A percentile compares a stretch with the other conserved stretches of the same genome.
These are phyloP conservation scores for Chrysina gloriosa DNA, from an alignment of 2,888 invertebrate genomes.

Conservation along the genomic window DNA sequence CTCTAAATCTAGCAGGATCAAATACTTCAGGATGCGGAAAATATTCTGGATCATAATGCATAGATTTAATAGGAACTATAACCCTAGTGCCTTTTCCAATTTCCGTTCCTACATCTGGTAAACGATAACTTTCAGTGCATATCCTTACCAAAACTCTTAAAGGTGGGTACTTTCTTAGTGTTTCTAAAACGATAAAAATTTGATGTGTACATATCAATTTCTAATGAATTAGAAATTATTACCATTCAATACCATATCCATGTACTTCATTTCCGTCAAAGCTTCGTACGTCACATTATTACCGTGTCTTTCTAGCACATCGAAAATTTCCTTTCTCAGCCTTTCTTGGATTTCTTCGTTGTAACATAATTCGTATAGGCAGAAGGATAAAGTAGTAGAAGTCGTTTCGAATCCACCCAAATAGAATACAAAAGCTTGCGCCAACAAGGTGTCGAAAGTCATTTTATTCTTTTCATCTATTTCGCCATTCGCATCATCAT, in stretches of 20 bases:
- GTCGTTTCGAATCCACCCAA: conserved; percentile 65
- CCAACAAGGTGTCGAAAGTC: conserved; percentile 46
- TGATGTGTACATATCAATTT: no score
- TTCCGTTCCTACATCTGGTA: conserved; percentile 36
- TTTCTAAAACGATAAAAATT: conserved; percentile 25
- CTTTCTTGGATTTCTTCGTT: conserved; percentile 62
- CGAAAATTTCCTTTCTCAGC: conserved; percentile 60
- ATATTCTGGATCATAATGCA: conserved; percentile 44
- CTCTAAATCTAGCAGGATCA: conserved; percentile 58
- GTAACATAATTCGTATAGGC: conserved; percentile 60
- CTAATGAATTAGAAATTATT: not conserved
- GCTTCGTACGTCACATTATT: conserved; percentile 62
- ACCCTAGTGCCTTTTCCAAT: conserved; percentile 19
- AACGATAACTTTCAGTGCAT: conserved; percentile 38
- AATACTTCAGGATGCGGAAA: conserved; percentile 58
- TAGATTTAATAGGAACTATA: conserved; percentile 13
- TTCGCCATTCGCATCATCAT: not conserved
- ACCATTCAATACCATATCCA: conserved; percentile 61
- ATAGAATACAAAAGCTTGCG: conserved; percentile 63
- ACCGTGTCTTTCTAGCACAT: conserved; percentile 53
- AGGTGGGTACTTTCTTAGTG: conserved; percentile 41
- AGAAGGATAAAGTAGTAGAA: conserved; percentile 59
- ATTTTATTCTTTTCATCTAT: not conserved
- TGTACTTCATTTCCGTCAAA: conserved; percentile 63
- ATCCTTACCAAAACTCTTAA: conserved; percentile 29